Percentiles rank a stretch among this genome's conserved stretches.
phyloP scores from a whole-genome alignment of 2,888 invertebrate genomes.

The Macaria liturata region DNA sequence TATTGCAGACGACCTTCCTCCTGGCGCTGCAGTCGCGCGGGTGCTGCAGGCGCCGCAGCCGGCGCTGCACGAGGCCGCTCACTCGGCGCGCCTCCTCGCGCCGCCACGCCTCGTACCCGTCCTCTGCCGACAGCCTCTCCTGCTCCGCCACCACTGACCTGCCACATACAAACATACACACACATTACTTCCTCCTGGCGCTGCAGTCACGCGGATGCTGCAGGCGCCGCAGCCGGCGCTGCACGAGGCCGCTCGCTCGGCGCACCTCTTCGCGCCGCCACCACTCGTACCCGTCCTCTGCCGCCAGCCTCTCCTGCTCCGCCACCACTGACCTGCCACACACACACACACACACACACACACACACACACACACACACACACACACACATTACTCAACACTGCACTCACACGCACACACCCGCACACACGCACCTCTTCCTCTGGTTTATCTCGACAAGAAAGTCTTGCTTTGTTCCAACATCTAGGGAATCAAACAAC shows the following conservation, averaged over 20 bases:
- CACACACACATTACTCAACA: too few relatives aligned
- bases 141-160: not conserved
- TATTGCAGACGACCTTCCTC: not conserved
- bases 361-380: too few relatives aligned
- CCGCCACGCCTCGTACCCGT: conserved; percentile 2
- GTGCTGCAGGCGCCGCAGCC: not conserved
- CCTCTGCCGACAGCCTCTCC: not conserved
- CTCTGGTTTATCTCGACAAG: too few relatives aligned
- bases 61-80: conserved; percentile 1
- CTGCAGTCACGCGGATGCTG: not conserved
- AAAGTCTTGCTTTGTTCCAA: too few relatives aligned
- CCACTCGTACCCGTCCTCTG: not conserved
- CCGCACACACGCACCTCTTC: too few relatives aligned
- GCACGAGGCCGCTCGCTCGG: not conserved
- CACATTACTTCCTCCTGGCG: not conserved
- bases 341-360: too few relatives aligned
- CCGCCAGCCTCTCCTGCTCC: not conserved
- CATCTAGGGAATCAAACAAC: too few relatives aligned
- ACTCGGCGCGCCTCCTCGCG: not conserved
- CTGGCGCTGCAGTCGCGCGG: not conserved
- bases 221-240: not conserved
- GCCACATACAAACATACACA: not conserved
- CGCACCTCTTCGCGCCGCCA: not conserved
- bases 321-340: not conserved
- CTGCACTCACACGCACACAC: too few relatives aligned